A percentile compares a stretch with the other conserved stretches of the same genome.
These are phyloP conservation scores for Epinotia demarniana DNA, from an alignment of 2,888 invertebrate genomes.

Conservation along the genomic window DNA sequence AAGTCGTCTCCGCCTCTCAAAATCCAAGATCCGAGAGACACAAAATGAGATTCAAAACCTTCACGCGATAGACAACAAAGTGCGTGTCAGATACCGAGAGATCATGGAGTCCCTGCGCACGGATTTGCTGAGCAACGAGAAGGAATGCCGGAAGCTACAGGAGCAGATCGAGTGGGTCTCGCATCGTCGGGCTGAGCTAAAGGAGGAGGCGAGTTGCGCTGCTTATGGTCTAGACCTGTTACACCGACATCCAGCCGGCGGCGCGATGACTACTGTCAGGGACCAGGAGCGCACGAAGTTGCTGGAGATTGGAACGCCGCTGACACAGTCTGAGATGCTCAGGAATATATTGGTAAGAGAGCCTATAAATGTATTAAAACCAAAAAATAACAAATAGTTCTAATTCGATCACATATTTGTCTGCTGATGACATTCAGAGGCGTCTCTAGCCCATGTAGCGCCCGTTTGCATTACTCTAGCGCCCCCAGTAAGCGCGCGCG, in stretches of 20 bases:
- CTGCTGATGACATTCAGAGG: too few relatives aligned
- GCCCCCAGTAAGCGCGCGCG: too few relatives aligned
- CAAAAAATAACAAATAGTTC: too few relatives aligned
- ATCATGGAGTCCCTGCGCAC: slow-evolving; percentile 71
- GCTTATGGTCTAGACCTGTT: slow-evolving; percentile 1
- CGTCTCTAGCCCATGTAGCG: too few relatives aligned
- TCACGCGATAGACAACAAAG: slow-evolving; percentile 73
- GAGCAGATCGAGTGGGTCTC: slow-evolving; percentile 81
- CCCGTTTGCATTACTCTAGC: too few relatives aligned
- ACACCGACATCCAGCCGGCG: slow-evolving; percentile 4
- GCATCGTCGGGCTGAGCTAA: slow-evolving; percentile 69
- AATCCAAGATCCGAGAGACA: slow-evolving; percentile 76
- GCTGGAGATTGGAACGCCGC: neutral
- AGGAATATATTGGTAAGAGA: neutral
- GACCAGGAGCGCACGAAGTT: neutral
- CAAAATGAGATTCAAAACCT: slow-evolving; percentile 77
- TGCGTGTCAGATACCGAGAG: slow-evolving; percentile 66
- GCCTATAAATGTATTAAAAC: neutral
- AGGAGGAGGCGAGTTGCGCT: slow-evolving; percentile 67
- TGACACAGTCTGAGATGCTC: neutral
- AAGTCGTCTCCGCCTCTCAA: slow-evolving; percentile 73
- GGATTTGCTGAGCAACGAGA: slow-evolving; percentile 71
- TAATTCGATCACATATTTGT: too few relatives aligned
- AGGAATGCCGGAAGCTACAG: slow-evolving; percentile 75
- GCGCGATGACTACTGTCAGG: neutral